Percentiles rank a stretch among this genome's conserved stretches.
Evolutionary conservation across 1,140 invertebrate species (phyloP).

Genomic region (Pemphigus obesinymphae): DNA sequence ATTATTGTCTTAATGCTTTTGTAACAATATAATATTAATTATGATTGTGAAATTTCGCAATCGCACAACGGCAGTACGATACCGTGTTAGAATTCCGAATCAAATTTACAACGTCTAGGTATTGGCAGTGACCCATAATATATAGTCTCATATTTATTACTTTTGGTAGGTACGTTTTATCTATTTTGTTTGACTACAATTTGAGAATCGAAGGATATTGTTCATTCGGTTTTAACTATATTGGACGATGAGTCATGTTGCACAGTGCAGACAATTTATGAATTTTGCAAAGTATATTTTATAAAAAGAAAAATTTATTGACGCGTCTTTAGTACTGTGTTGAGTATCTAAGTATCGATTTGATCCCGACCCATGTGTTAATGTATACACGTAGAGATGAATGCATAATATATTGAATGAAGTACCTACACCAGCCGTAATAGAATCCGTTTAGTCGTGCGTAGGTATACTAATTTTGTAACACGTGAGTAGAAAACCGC

Average conservation of each 20-base stretch:
- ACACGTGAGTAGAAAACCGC: not conserved
- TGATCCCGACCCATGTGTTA: not conserved
- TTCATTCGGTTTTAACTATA: no score
- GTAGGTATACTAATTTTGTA: constrained; percentile 11
- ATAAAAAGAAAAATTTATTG: no score
- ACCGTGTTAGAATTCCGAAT: not conserved
- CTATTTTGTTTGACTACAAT: not conserved
- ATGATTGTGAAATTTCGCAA: not conserved
- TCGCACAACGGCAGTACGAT: not conserved
- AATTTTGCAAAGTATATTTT: not conserved
- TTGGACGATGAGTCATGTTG: no score
- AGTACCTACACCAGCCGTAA: not conserved
- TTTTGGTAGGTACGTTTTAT: no score
- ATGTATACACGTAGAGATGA: not conserved
- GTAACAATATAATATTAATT: not conserved
- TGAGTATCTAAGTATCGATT: not conserved
- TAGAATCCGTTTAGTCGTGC: not conserved
- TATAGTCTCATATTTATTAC: no score
- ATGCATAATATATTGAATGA: not conserved
- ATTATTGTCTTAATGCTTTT: not conserved
- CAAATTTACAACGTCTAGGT: not conserved
- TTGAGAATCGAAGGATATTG: not conserved
- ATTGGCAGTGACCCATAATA: not conserved
- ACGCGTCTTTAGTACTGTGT: not conserved
- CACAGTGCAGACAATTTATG: no score